These are phyloP conservation scores for Creontiades dilutus DNA, from an alignment of 2,888 invertebrate genomes.

Conservation along the genomic window DNA sequence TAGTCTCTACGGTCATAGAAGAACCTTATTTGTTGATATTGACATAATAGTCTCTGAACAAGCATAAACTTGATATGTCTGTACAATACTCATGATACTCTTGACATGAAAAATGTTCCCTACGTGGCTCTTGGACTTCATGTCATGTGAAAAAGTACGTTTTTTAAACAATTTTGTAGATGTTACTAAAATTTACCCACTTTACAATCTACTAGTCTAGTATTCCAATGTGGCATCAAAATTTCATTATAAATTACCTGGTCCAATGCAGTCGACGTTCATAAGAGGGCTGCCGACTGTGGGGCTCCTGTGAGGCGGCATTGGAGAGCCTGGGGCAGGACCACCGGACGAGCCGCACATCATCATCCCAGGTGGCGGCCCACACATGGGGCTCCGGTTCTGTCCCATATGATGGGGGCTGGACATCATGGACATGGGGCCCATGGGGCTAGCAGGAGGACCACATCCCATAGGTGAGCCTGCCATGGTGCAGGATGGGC, in stretches of 20 bases:
- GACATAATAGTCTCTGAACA: too few species aligned
- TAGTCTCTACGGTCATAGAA: too few species aligned
- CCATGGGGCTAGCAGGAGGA: conserved; percentile 86
- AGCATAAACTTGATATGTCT: too few species aligned
- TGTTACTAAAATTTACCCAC: too few species aligned
- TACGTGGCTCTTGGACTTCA: too few species aligned
- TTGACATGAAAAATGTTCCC: too few species aligned
- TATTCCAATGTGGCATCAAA: background rate
- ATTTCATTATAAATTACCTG: conserved; percentile 53
- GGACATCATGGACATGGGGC: conserved; percentile 85
- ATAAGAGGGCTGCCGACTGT: conserved; percentile 76
- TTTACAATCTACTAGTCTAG: too few species aligned
- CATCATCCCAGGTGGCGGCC: conserved; percentile 76
- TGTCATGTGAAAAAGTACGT: too few species aligned
- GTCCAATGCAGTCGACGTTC: conserved; percentile 77
- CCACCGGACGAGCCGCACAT: conserved; percentile 72
- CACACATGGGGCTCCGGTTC: conserved; percentile 76
- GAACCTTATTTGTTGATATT: too few species aligned
- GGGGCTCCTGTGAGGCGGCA: conserved; percentile 77
- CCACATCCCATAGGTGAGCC: conserved; percentile 77
- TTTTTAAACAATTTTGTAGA: too few species aligned
- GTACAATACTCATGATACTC: too few species aligned
- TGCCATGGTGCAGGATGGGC: conserved; percentile 74
- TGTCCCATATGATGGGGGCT: conserved; percentile 83
- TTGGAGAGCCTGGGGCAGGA: conserved; percentile 81